phyloP scores from a whole-genome alignment of 2,797 vertebrate species.

The Coreius guichenoti region DNA sequence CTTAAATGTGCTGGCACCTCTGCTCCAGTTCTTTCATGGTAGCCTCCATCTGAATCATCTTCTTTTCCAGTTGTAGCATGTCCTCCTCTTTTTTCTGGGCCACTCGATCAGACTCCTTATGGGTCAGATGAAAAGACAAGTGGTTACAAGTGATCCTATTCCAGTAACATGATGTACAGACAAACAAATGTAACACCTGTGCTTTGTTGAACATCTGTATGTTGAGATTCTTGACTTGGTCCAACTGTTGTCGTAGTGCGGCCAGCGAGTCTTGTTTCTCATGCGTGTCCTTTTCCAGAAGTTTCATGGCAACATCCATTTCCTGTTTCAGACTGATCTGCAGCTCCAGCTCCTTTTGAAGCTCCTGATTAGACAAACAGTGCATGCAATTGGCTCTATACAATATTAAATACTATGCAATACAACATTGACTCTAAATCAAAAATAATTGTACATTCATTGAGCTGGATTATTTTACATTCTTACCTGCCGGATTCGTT shows the following conservation, averaged over 20 bases:
- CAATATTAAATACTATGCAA: neutral
- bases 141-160: neutral
- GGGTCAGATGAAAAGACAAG: constrained; percentile 1
- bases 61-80: constrained; percentile 86
- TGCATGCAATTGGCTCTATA: neutral
- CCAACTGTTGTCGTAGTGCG: constrained; percentile 90
- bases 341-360: constrained; percentile 93
- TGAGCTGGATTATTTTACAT: neutral
- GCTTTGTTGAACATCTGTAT: constrained; percentile 97
- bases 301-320: constrained; percentile 98
- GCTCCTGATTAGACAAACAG: constrained; percentile 79
- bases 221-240: constrained; percentile 96
- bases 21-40: constrained; percentile 87
- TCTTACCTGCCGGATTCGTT: constrained; percentile 88
- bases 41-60: constrained; percentile 86
- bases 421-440: neutral
- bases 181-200: constrained; percentile 78
- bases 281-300: constrained; percentile 95
- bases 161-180: constrained; percentile 8
- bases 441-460: neutral
- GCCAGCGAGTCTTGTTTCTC: constrained; percentile 95
- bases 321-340: constrained; percentile 95
- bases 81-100: constrained; percentile 86
- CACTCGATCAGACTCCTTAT: constrained; percentile 82
- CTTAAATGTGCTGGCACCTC: constrained; percentile 63